Conservation (phyloP, 2,113 vertebrate genomes). For the Cynoglossus semilaevis region DNA sequence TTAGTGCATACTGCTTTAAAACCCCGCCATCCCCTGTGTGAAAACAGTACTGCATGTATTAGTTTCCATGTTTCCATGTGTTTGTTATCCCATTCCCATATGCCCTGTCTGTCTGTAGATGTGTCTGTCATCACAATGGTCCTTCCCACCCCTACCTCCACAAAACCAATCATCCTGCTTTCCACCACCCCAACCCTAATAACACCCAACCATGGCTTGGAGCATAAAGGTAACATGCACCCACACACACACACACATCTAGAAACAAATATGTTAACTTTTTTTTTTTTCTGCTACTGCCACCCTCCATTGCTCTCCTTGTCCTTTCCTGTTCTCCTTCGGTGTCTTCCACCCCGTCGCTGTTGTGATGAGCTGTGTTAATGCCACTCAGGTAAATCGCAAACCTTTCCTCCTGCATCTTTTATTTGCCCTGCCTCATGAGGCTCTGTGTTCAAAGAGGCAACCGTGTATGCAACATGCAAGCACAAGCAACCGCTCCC, state of each 20-base stretch:
- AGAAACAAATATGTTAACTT: background rate
- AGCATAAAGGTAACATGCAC: constrained; percentile 63
- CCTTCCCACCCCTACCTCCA: constrained; percentile 61
- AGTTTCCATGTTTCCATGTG: constrained; percentile 47
- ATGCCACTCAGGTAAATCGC: constrained; percentile 34
- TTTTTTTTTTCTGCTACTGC: constrained; percentile 13
- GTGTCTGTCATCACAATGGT: constrained; percentile 67
- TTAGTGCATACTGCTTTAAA: constrained; percentile 27
- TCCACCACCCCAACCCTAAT: constrained; percentile 54
- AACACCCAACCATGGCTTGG: constrained; percentile 18
- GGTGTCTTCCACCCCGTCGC: constrained; percentile 30
- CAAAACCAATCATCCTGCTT: constrained; percentile 53
- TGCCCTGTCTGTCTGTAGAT: constrained; percentile 70
- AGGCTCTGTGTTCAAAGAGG: constrained; percentile 24
- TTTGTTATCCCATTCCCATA: constrained; percentile 49
- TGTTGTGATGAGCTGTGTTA: constrained; percentile 31
- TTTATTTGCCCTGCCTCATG: constrained; percentile 49
- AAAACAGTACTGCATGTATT: constrained; percentile 57
- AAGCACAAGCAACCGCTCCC: constrained; percentile 30
- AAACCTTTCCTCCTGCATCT: constrained; percentile 35
- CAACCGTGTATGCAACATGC: constrained; percentile 32
- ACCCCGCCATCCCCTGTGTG: constrained; percentile 24
- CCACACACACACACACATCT: constrained; percentile 17
- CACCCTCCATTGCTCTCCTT: constrained; percentile 17
- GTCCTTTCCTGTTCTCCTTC: constrained; percentile 45